phyloP scores from a whole-genome alignment of 2,888 invertebrate genomes.

The Hofmannophila pseudospretella region DNA sequence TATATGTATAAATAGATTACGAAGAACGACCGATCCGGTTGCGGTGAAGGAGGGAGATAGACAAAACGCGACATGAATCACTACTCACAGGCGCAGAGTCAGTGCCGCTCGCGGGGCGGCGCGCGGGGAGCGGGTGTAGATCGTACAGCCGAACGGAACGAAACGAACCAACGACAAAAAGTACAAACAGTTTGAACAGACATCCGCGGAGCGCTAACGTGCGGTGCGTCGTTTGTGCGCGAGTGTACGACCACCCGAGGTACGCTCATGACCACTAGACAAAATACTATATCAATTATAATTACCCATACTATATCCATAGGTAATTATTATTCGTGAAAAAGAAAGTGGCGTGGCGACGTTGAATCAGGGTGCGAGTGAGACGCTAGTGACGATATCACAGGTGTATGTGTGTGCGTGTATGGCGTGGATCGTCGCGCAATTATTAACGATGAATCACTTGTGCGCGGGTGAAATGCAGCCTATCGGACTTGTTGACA shows the following conservation, averaged over 20 bases:
- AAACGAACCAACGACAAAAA: conserved; percentile 61
- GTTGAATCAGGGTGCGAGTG: conserved; percentile 35
- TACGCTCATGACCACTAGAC: conserved; percentile 37
- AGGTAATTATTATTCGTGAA: conserved; percentile 10
- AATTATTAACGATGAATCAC: conserved; percentile 77
- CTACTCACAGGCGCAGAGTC: conserved; percentile 66
- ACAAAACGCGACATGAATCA: conserved; percentile 78
- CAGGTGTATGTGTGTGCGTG: conserved; percentile 61
- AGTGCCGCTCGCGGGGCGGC: conserved; percentile 45
- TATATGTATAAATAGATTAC: conserved; percentile 75
- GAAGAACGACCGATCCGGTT: conserved; percentile 76
- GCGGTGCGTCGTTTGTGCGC: conserved; percentile 50
- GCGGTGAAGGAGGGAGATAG: conserved; percentile 76
- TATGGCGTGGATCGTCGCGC: conserved; percentile 73
- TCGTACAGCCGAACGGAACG: conserved; percentile 30
- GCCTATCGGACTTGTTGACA: conserved; percentile 75
- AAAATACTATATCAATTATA: conserved; percentile 30
- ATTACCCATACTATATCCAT: conserved; percentile 7
- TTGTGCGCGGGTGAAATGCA: conserved; percentile 76
- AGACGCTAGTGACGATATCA: conserved; percentile 58
- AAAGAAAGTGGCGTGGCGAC: conserved; percentile 34
- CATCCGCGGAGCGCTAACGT: conserved; percentile 62
- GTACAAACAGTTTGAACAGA: conserved; percentile 72
- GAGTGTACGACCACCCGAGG: conserved; percentile 32
- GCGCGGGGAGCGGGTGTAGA: conserved; percentile 33